Conservation (phyloP, 2,888 invertebrate genomes). For the Apotomis turbidana region DNA sequence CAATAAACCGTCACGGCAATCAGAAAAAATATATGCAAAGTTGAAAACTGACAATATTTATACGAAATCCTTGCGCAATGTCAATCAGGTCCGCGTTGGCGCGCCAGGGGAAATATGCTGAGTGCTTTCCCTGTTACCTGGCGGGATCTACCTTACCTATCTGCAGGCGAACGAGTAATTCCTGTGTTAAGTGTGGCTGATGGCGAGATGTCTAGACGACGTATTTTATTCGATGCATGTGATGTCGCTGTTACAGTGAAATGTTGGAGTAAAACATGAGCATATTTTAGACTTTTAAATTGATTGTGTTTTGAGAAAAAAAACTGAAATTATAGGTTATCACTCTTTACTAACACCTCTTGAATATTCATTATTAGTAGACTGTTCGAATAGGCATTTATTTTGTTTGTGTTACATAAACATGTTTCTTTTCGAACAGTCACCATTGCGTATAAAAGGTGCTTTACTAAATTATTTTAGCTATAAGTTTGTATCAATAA, state of each 20-base stretch:
- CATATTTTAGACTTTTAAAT: neutral
- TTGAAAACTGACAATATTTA: constrained; percentile 30
- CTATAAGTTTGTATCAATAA: no score
- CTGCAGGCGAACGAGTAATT: constrained; percentile 22
- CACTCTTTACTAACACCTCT: no score
- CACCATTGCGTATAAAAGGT: no score
- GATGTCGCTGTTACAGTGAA: neutral
- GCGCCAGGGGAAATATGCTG: constrained; percentile 56
- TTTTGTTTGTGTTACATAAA: no score
- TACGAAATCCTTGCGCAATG: constrained; percentile 49
- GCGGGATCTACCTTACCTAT: neutral
- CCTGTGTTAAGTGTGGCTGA: constrained; percentile 27
- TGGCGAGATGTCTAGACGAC: constrained; percentile 33
- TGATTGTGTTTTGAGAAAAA: no score
- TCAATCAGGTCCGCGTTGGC: constrained; percentile 52
- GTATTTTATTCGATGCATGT: constrained; percentile 15
- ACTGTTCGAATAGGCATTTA: no score
- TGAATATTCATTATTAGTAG: no score
- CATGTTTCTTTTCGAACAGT: no score
- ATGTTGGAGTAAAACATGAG: neutral
- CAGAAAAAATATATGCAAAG: neutral
- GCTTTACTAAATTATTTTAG: no score
- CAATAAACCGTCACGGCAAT: neutral
- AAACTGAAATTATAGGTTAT: no score
- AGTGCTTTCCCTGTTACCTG: constrained; percentile 49